Percentiles rank a stretch among this genome's conserved stretches.
Conservation (phyloP, 2,888 invertebrate species). For the Sinodicranocentrus sp. region DNA sequence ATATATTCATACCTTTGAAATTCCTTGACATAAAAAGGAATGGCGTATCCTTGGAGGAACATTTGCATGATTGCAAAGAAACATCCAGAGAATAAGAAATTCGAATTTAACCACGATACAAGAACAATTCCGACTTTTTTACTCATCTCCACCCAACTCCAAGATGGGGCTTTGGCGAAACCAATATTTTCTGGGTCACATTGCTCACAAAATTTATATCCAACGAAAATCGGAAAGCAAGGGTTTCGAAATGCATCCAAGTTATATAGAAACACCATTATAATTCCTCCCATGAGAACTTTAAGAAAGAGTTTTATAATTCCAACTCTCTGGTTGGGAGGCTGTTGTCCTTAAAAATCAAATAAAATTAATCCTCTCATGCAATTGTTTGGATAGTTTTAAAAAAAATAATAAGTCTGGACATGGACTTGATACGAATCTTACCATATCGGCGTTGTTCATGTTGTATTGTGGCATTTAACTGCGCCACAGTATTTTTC, state of each 20-base stretch:
- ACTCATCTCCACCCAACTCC: background rate
- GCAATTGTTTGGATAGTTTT: no score
- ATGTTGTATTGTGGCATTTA: no score
- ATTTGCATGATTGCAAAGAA: background rate
- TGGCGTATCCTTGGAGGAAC: background rate
- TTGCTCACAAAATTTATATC: background rate
- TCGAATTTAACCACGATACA: background rate
- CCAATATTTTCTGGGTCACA: background rate
- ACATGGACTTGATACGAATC: no score
- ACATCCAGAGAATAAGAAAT: background rate
- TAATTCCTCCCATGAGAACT: no score
- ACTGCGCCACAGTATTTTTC: no score
- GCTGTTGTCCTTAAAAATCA: no score
- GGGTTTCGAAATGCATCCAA: constrained; percentile 8
- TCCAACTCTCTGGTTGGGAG: no score
- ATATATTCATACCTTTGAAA: background rate
- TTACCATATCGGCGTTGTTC: no score
- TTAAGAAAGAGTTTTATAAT: background rate
- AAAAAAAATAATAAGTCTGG: no score
- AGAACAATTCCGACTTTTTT: background rate
- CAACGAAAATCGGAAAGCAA: background rate
- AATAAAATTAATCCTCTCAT: no score
- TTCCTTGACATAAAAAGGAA: background rate
- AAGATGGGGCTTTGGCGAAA: background rate
- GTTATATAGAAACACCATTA: no score